Percentiles rank a stretch among this genome's conserved stretches.
These are phyloP conservation scores for Zhuqinia jingwanae DNA, from an alignment of 2,888 invertebrate species.

Conservation along the genomic window DNA sequence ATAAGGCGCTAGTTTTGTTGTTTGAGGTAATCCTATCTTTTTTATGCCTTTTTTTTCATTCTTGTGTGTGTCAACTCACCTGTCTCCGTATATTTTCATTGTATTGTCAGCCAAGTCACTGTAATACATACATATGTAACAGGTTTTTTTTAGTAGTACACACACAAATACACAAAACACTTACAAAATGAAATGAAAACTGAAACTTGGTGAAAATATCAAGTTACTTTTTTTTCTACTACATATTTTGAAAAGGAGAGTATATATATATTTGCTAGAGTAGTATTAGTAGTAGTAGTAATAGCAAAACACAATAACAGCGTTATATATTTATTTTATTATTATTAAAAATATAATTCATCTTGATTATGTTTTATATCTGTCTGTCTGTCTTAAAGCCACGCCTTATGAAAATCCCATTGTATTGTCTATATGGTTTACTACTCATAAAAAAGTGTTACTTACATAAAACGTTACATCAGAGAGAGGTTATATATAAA, in stretches of 20 bases:
- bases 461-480: too few relatives aligned
- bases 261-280: too few relatives aligned
- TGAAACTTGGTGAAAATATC: slow-evolving; percentile 66
- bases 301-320: slow-evolving; percentile 25
- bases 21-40: slow-evolving; percentile 44
- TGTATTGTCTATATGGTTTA: not conserved
- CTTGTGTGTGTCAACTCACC: slow-evolving; percentile 21
- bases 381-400: slow-evolving; percentile 55
- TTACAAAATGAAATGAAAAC: slow-evolving; percentile 42
- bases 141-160: slow-evolving; percentile 30
- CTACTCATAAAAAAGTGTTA: not conserved
- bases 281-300: too few relatives aligned
- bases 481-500: slow-evolving; percentile 14
- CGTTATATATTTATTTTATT: too few relatives aligned
- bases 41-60: slow-evolving; percentile 17
- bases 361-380: slow-evolving; percentile 64
- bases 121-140: slow-evolving; percentile 2
- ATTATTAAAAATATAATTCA: slow-evolving; percentile 56
- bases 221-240: slow-evolving; percentile 55
- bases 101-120: slow-evolving; percentile 17
- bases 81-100: slow-evolving; percentile 46
- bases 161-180: not conserved
- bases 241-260: not conserved
- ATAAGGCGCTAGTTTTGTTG: not conserved
- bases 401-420: slow-evolving; percentile 42